Base-by-base conservation (phyloP, 2,797 vertebrate genomes). In the Myotis pilosus region DNA sequence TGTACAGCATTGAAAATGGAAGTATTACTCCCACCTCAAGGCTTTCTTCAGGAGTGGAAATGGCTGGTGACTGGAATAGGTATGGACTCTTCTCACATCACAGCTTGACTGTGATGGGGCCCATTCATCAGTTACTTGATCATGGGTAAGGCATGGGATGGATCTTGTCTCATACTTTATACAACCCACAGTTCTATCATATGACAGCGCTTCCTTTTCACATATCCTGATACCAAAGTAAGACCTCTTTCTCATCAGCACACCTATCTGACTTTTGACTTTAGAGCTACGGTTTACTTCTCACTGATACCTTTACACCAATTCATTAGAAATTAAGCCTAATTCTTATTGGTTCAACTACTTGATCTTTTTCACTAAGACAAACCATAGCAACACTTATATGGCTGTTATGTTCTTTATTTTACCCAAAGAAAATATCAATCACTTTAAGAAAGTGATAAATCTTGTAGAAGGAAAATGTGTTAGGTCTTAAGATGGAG, bases 271-370 rank as follows among this genome's bases (percentile, higher is more conserved):
- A 19, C 72, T 28, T 55, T 78, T 89, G 17, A 30, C 85, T 89
- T 71, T 72, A 85, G n/a, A 92, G 2, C 44, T 83, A 28, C 1
- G 15, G 6, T 47, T 92, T 49, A 30, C 23, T 92, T 82, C 38
- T 51, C n/a, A 72, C 5, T 76, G 33, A 72, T 13, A 57, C 3
- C 2, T 55, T 80, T 80, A 44, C 2, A 57, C 4, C 6, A 87
- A 72, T 44, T 85, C 22, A 60, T n/a, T 78, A 84, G 8, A 84
- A 84, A 68, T 72, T 47, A 53, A 74, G 4, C 3, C 3, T 44
- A 86, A 92, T 71, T 91, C 41, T 25, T 87, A 44, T 66, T 60
- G 13, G 6, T 78, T 76, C 51, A 75, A 82, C 3, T 69, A 30
- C 10, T 55, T 55, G 3, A 62, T 41, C 2, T 68, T 85, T 82